Evolutionary conservation across 2,797 vertebrate genomes (phyloP).

Genomic region (Enteromius argenteus): DNA sequence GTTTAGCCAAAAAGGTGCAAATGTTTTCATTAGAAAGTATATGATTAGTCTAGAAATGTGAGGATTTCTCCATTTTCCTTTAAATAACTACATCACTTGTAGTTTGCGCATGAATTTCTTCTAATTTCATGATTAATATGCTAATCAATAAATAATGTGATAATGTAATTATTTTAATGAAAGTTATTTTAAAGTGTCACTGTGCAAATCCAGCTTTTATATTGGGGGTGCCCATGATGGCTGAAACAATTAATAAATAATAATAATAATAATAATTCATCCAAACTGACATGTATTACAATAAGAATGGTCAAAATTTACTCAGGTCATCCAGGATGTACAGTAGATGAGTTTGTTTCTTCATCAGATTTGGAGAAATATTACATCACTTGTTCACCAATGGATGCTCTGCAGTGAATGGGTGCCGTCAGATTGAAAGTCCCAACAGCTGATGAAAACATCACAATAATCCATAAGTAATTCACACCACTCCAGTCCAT

Average conservation of each 20-base stretch:
- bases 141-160: background rate
- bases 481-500: background rate
- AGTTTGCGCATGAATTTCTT: background rate
- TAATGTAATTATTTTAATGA: no score
- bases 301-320: background rate
- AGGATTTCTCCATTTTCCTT: no score
- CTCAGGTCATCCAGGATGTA: background rate
- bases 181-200: background rate
- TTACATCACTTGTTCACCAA: no score
- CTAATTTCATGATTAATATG: background rate
- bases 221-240: background rate
- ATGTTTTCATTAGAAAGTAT: background rate
- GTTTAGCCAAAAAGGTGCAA: background rate
- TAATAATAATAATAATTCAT: background rate
- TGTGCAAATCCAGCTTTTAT: background rate
- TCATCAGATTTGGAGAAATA: no score
- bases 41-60: background rate
- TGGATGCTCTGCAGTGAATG: no score
- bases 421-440: no score
- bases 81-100: background rate
- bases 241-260: background rate
- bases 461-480: background rate
- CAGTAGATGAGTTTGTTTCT: background rate
- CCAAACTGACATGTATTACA: background rate
- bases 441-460: background rate